These are phyloP conservation scores for Laupala kohalensis DNA, from an alignment of 1,140 invertebrate species.

Conservation along the genomic window DNA sequence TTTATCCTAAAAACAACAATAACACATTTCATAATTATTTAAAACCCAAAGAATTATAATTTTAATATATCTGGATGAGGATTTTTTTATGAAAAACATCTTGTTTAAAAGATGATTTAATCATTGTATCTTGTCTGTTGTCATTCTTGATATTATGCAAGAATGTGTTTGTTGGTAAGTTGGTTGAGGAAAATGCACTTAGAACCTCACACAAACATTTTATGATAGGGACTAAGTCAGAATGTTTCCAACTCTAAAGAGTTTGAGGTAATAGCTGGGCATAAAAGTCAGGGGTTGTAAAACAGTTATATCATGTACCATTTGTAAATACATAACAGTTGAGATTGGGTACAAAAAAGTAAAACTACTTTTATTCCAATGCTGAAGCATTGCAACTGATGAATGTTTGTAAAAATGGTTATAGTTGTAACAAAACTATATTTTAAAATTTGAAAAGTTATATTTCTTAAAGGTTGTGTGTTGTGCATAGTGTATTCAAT, in stretches of 20 bases:
- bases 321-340: neutral
- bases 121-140: neutral
- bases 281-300: neutral
- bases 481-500: neutral
- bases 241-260: neutral
- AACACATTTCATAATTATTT: slow-evolving; percentile 6
- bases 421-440: neutral
- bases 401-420: neutral
- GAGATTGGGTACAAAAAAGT: neutral
- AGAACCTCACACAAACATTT: neutral
- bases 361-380: neutral
- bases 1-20: neutral
- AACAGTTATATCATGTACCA: neutral
- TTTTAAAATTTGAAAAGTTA: neutral
- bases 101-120: neutral
- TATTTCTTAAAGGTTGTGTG: neutral
- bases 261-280: neutral
- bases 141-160: neutral
- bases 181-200: neutral
- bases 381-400: neutral
- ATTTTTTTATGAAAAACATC: neutral
- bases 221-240: neutral
- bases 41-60: neutral
- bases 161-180: neutral
- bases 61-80: neutral